These are phyloP conservation scores for Ectobius pallidus DNA, from an alignment of 2,888 invertebrate genomes.

Conservation along the genomic window DNA sequence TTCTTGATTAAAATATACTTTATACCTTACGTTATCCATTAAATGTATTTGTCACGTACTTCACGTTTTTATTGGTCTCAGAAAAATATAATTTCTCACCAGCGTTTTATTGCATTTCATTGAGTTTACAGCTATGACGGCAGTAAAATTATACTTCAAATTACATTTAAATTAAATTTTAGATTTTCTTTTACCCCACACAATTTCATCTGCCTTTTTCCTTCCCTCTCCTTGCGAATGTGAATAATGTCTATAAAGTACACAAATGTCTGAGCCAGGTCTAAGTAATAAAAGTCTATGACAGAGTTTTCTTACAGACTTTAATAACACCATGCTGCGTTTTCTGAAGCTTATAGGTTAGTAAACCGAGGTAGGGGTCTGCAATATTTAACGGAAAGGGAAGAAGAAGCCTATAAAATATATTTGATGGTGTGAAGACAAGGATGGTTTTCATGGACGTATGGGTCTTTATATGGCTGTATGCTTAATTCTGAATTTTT, in stretches of 20 bases:
- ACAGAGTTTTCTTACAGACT: neutral
- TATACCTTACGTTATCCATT: neutral
- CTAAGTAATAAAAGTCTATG: neutral
- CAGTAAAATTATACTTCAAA: constrained; percentile 31
- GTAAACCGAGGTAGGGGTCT: neutral
- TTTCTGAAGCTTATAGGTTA: constrained; percentile 1
- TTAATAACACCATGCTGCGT: constrained; percentile 2
- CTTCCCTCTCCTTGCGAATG: neutral
- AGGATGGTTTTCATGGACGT: too few species aligned
- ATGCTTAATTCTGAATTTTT: too few species aligned
- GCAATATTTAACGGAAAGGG: neutral
- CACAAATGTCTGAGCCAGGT: neutral
- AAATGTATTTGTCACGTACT: constrained; percentile 9
- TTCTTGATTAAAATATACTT: constrained; percentile 11
- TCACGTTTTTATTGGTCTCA: neutral
- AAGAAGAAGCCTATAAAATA: neutral
- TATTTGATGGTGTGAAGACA: neutral
- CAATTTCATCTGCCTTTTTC: neutral
- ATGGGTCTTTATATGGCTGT: too few species aligned
- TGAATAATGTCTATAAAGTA: neutral
- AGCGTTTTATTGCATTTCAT: constrained; percentile 23
- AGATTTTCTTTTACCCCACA: constrained; percentile 1
- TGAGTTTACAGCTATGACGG: constrained; percentile 28
- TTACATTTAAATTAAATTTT: constrained; percentile 37
- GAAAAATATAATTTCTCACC: constrained; percentile 18